These are phyloP conservation scores for Dallia pectoralis DNA, from an alignment of 2,797 vertebrate genomes.

Conservation along the genomic window DNA sequence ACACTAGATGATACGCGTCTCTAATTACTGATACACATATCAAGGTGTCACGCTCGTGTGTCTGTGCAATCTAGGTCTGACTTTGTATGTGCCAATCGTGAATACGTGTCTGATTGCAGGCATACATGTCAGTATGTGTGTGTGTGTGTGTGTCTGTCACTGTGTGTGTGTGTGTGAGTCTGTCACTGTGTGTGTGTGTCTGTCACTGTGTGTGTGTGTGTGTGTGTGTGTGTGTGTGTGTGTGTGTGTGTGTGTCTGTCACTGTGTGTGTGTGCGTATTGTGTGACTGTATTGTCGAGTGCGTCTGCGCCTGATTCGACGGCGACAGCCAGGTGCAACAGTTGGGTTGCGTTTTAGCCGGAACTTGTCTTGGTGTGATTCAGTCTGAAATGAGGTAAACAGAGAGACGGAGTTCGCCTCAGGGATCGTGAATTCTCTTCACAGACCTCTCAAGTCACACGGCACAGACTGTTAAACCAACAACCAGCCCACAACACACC, in stretches of 20 bases:
- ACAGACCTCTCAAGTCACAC: constrained; percentile 62
- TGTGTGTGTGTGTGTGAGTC: constrained; percentile 23
- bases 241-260: constrained; percentile 31
- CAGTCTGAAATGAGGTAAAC: constrained; percentile 70
- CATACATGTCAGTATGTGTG: not conserved
- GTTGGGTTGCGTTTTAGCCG: constrained; percentile 72
- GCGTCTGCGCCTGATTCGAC: too few species aligned
- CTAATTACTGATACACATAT: too few species aligned
- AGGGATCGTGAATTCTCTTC: constrained; percentile 77
- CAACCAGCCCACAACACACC: constrained; percentile 61
- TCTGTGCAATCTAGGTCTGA: constrained; percentile 35
- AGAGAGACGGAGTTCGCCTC: constrained; percentile 67
- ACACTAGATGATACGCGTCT: too few species aligned
- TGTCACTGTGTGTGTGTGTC: constrained; percentile 36
- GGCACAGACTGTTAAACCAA: constrained; percentile 52
- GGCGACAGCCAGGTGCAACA: constrained; percentile 70
- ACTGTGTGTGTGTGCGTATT: constrained; percentile 44
- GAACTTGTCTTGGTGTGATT: constrained; percentile 65
- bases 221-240: constrained; percentile 39
- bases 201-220: constrained; percentile 42
- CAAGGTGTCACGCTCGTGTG: too few species aligned
- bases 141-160: constrained; percentile 34
- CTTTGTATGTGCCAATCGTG: constrained; percentile 41
- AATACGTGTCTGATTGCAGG: too few species aligned
- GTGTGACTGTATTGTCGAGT: too few species aligned